Conservation (phyloP, 1,140 invertebrate species). For the Drosophila kanapiae region DNA sequence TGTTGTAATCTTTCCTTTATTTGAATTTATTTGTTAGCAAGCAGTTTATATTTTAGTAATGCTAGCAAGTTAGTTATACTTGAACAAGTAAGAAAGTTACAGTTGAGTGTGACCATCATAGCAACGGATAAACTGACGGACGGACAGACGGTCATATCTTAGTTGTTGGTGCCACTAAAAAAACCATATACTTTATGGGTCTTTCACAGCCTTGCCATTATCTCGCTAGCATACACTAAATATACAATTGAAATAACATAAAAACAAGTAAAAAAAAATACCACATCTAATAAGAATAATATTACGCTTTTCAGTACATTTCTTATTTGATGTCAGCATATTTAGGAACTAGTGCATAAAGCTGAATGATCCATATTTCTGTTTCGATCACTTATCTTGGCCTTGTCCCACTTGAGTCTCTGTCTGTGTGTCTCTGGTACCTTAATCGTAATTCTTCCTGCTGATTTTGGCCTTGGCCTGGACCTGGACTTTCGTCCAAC, state of each 20-base stretch:
- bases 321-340: not conserved
- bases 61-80: not conserved
- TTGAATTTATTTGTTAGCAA: not conserved
- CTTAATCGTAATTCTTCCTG: conserved; percentile 60
- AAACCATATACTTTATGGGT: too few relatives aligned
- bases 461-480: conserved; percentile 74
- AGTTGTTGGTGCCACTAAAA: too few relatives aligned
- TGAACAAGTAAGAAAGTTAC: not conserved
- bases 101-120: not conserved
- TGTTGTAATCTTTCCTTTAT: not conserved
- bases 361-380: conserved; percentile 20
- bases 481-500: conserved; percentile 16
- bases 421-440: conserved; percentile 13
- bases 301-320: not conserved
- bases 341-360: not conserved
- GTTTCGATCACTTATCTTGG: conserved; percentile 18
- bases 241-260: not conserved
- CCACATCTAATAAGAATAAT: not conserved
- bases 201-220: too few relatives aligned
- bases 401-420: conserved; percentile 35
- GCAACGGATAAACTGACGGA: too few relatives aligned
- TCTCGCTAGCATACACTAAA: too few relatives aligned
- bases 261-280: not conserved
- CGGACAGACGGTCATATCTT: too few relatives aligned
- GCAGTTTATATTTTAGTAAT: not conserved